Evolutionary conservation across 2,888 invertebrate species (phyloP).

Genomic region (Lasioglossum oenotherae): DNA sequence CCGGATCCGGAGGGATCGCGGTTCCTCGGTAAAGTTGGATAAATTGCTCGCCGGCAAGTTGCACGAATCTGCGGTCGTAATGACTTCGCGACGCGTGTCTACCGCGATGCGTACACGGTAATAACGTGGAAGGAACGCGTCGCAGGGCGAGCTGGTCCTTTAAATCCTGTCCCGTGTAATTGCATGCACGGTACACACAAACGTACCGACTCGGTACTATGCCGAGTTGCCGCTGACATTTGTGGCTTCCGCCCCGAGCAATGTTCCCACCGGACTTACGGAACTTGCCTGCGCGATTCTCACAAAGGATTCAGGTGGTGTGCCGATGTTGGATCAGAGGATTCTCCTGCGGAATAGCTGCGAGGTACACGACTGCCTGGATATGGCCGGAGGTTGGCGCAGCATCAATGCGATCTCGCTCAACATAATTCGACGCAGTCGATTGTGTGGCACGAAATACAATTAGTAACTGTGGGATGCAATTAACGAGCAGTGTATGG

Average conservation of each 20-base stretch:
- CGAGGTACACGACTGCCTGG: background rate
- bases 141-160: background rate
- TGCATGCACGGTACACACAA: slow-evolving; percentile 23
- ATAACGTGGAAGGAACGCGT: slow-evolving; percentile 6
- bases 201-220: too few relatives aligned
- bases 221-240: slow-evolving; percentile 17
- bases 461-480: background rate
- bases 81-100: background rate
- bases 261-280: slow-evolving; percentile 29
- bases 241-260: slow-evolving; percentile 21
- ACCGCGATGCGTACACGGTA: background rate
- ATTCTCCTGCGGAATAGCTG: background rate
- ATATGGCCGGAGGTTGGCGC: background rate
- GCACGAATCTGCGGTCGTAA: background rate
- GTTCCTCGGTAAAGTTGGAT: background rate
- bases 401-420: background rate
- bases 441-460: background rate
- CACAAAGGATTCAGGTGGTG: background rate
- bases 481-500: background rate
- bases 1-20: background rate
- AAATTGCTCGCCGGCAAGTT: background rate
- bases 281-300: slow-evolving; percentile 26
- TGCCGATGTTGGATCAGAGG: background rate
- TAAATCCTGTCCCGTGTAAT: slow-evolving; percentile 12
- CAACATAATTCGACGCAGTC: background rate